Base-by-base conservation (phyloP, 1,140 invertebrate genomes). In the Brachionus asplanchnoidis region DNA sequence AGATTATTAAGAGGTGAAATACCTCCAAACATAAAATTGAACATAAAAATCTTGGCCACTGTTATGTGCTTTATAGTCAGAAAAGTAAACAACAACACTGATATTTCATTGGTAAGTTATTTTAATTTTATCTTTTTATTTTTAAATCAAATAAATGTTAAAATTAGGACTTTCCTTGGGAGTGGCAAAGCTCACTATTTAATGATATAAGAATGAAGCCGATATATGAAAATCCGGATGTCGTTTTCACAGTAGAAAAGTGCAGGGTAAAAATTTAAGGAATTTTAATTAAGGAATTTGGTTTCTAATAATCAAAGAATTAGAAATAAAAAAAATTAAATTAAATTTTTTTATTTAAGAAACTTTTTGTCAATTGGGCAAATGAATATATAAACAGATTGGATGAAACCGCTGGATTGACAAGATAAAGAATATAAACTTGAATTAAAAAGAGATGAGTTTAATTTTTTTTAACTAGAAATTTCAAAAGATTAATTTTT, bases 161-260 rank as follows among this genome's bases (percentile, higher is more conserved):
- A 56, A 80, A 32, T 23, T 11, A 82, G 79, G 23, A 40, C 4
- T 82, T 82, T 82, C 79, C 79, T 12, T 82, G 79, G 79, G 79
- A 82, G 44, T 82, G 79, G 79, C 79, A 82, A 82, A 68, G 65
- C 36, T 65, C 50, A 23, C 6, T 82, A 12, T 82, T 40, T 23
- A 82, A 82, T 46, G 79, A 82, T 82, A 6, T 42, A 9, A 82
- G 40, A 46, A 82, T 82, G 79, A 68, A 82, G 5, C 65, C 79
- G 12, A 60, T 82, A 56, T 82, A 36, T 44, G 26, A 60, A 60
- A 82, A 82, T 36, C 9, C 50, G 7, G 65, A 82, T 23, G 53
- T 82, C 9, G 40, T 60, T 42, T 36, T 26, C 6, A 82, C 53
- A 9, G 20, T 82, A 20, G 53, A 82, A 44, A 36, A 68, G 32